A percentile compares a stretch with the other conserved stretches of the same genome.
These are phyloP conservation scores for Leptopilina clavipes DNA, from an alignment of 1,140 invertebrate genomes.

Conservation along the genomic window DNA sequence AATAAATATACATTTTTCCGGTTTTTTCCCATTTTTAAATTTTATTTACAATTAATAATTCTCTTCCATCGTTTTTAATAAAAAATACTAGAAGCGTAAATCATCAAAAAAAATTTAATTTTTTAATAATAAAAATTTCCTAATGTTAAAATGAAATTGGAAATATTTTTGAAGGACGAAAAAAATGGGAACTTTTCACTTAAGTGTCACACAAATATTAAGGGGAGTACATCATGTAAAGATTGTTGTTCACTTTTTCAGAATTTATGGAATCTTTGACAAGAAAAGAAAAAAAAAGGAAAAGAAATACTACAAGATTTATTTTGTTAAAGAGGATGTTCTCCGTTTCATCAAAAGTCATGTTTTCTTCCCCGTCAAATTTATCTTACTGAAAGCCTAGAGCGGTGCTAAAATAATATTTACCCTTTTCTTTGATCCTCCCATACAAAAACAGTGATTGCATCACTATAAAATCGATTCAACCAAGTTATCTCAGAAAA, in stretches of 20 bases:
- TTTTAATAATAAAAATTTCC: no score
- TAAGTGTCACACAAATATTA: background rate
- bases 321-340: constrained; percentile 4
- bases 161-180: no score
- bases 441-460: background rate
- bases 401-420: constrained; percentile 26
- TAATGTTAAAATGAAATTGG: no score
- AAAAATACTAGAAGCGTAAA: no score
- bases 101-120: no score
- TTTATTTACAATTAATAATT: no score
- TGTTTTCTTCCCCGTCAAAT: constrained; percentile 29
- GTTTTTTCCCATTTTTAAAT: no score
- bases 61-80: no score
- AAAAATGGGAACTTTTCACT: background rate
- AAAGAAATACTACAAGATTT: constrained; percentile 8
- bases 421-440: constrained; percentile 32
- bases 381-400: constrained; percentile 35
- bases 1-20: no score
- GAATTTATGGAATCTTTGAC: background rate
- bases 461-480: constrained; percentile 14
- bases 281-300: no score
- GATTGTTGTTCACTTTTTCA: constrained; percentile 7
- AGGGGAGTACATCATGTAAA: constrained; percentile 1
- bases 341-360: constrained; percentile 18
- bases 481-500: constrained; percentile 7